Evolutionary conservation across 2,888 invertebrate genomes (phyloP), one percentile per base, ranked within the genome.

Genomic region (Ypsolopha scabrella): DNA sequence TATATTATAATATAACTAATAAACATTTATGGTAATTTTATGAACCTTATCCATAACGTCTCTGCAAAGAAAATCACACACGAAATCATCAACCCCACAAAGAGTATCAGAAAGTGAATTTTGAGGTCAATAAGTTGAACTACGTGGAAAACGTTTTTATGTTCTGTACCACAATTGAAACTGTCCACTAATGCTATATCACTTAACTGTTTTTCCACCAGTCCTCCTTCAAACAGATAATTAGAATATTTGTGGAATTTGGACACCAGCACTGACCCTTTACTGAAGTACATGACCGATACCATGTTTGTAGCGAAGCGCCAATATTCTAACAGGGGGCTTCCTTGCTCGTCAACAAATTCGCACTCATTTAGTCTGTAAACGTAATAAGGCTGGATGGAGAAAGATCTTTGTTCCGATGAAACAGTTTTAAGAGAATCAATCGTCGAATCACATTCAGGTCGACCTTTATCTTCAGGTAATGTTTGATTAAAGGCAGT

Each of bases 191-290:
- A 43, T n/a, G n/a, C 11, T n/a, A 43, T 43, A 43, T 43, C 43
- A 1, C 11, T 13, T 8, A 43, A n/a, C 11, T 43, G 43, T 14
- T 43, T 43, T 13, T 11, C 2, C 13, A 43, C 8, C 11, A 43
- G 8, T 11, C 43, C 43, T 11, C 13, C 11, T 11, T 43, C 11
- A 13, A 13, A 43, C 2, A 7, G 8, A 8, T 8, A n/a, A 13
- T 43, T 11, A 14, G 43, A 8, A 13, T 43, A 13, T 14, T 43
- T 51, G 13, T 47, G 24, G 35, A 24, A 43, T 44, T 14, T 48
- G 10, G n/a, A 24, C 50, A 7, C 53, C 36, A 34, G 54, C n/a
- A n/a, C 54, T 41, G 54, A 56, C 6, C 56, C 56, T 14, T 47
- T 51, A 10, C 10, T 48, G 6, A 51, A 14, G n/a, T 52, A 51